These are phyloP conservation scores for Thamnophis sirtalis DNA, from an alignment of 2,113 vertebrate species.

Conservation along the genomic window DNA sequence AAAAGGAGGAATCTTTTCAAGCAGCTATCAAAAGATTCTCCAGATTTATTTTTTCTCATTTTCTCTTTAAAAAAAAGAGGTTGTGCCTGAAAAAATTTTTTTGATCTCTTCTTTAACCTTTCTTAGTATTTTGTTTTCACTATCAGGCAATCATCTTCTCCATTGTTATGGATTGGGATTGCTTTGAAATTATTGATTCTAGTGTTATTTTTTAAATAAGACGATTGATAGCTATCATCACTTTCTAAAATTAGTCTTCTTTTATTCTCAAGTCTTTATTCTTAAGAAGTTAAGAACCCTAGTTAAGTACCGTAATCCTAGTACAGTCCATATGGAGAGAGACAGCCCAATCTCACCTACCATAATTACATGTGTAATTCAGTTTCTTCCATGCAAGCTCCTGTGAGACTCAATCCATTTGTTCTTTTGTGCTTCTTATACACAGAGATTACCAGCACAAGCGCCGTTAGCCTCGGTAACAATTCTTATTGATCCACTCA, in stretches of 20 bases:
- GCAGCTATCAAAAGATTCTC: not conserved
- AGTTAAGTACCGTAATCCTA: not conserved
- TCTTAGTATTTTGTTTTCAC: not conserved
- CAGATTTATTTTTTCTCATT: not conserved
- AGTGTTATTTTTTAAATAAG: not conserved
- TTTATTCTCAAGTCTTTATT: not conserved
- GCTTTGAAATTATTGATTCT: not conserved
- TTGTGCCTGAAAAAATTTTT: not conserved
- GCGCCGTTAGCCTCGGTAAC: not conserved
- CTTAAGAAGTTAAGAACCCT: not conserved
- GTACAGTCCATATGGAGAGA: not conserved
- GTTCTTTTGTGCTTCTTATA: not conserved
- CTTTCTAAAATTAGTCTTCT: not conserved
- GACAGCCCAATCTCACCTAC: not conserved
- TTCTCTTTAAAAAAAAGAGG: not conserved
- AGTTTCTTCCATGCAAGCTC: not conserved
- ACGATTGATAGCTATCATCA: not conserved
- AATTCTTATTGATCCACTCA: not conserved
- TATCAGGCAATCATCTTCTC: not conserved
- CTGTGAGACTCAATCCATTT: not conserved
- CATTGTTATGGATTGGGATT: not conserved
- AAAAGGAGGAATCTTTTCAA: not conserved
- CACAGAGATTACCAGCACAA: not conserved
- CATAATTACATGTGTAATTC: not conserved
- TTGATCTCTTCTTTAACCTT: not conserved